phyloP scores from a whole-genome alignment of 2,797 vertebrate genomes.

The Botia almorhae region DNA sequence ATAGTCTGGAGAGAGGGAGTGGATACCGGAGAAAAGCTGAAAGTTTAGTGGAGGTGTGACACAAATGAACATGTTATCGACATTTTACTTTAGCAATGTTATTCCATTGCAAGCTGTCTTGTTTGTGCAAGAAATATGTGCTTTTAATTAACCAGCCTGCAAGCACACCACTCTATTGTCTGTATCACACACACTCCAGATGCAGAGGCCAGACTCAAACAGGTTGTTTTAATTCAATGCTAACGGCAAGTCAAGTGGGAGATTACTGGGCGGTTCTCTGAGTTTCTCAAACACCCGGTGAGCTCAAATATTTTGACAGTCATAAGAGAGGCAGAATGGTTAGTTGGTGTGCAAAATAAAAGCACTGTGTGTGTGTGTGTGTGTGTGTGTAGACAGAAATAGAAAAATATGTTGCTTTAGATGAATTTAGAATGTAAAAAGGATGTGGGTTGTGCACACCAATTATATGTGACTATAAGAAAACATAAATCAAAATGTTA shows the following conservation, averaged over 20 bases:
- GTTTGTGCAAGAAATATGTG: constrained; percentile 74
- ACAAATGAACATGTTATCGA: no score
- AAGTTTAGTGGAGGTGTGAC: no score
- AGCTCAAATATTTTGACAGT: constrained; percentile 80
- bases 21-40: no score
- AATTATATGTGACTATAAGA: constrained; percentile 17
- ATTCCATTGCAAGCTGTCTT: constrained; percentile 68
- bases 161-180: no score
- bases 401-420: neutral
- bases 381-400: neutral
- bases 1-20: no score
- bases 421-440: constrained; percentile 13
- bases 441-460: neutral
- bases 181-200: constrained; percentile 70
- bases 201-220: constrained; percentile 63
- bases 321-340: constrained; percentile 74
- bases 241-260: constrained; percentile 70
- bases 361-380: neutral
- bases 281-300: constrained; percentile 74
- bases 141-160: constrained; percentile 72
- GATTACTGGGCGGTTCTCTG: constrained; percentile 73
- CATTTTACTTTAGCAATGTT: constrained; percentile 57
- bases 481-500: neutral
- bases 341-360: constrained; percentile 57
- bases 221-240: constrained; percentile 30